Conservation (phyloP, 2,888 invertebrate genomes). For the Lycocerus yunnanus region DNA sequence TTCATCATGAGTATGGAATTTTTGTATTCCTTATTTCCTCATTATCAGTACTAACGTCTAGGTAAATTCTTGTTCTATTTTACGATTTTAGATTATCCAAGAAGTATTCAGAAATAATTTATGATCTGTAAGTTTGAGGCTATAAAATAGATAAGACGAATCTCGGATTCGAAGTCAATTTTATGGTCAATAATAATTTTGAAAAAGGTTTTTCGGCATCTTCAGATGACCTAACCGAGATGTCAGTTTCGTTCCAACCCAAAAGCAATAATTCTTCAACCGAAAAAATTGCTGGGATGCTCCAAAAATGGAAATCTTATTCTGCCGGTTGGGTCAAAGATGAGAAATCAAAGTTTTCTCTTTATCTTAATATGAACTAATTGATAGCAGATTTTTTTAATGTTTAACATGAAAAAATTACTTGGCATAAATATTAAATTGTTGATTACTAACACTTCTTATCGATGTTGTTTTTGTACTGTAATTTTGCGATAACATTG, state of each 20-base stretch:
- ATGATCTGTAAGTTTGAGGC: not conserved
- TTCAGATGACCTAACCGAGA: not conserved
- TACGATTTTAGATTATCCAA: not conserved
- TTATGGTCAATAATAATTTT: not conserved
- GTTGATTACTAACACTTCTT: not conserved
- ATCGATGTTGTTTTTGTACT: not conserved
- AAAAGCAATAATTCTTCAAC: not conserved
- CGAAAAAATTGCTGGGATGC: not conserved
- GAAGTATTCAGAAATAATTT: not conserved
- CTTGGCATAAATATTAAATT: not conserved
- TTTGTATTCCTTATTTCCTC: not conserved
- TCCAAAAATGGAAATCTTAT: not conserved
- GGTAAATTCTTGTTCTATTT: not conserved
- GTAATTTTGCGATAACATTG: not conserved
- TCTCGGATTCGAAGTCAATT: not conserved
- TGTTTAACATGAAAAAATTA: not conserved
- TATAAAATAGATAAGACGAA: not conserved
- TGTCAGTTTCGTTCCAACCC: not conserved
- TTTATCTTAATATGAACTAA: not conserved
- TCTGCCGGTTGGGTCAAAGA: not conserved
- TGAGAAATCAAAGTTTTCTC: not conserved
- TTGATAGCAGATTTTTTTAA: not conserved
- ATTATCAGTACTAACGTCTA: not conserved
- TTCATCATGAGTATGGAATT: not conserved
- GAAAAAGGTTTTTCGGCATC: not conserved